These are phyloP conservation scores for Lamellibrachia satsuma DNA, from an alignment of 2,888 invertebrate genomes.

Conservation along the genomic window DNA sequence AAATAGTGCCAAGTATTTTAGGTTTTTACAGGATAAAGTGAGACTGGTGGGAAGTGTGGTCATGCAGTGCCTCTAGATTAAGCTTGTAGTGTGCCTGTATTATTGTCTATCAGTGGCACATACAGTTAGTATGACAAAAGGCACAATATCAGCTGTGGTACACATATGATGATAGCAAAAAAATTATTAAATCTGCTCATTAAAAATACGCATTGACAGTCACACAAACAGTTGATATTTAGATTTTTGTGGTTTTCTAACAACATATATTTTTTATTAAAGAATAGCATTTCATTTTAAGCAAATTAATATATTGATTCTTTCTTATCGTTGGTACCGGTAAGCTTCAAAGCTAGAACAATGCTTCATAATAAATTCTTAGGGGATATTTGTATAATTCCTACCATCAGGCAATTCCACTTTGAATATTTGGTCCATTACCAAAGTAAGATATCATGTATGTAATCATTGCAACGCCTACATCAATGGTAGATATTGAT, in stretches of 20 bases:
- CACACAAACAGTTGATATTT: neutral
- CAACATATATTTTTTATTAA: neutral
- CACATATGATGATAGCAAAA: neutral
- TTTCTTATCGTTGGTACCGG: neutral
- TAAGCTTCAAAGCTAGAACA: neutral
- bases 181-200: neutral
- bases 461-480: neutral
- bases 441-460: neutral
- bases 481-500: neutral
- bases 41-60: neutral
- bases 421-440: neutral
- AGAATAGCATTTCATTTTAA: neutral
- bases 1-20: neutral
- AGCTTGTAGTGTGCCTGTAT: neutral
- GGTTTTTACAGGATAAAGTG: neutral
- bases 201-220: neutral
- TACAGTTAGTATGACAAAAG: neutral
- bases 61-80: neutral
- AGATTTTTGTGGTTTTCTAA: neutral
- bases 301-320: neutral
- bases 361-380: neutral
- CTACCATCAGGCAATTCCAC: neutral
- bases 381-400: neutral
- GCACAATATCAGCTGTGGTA: neutral
- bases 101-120: neutral